Base-by-base conservation (phyloP, 2,888 invertebrate genomes). In the Drepana falcataria region DNA sequence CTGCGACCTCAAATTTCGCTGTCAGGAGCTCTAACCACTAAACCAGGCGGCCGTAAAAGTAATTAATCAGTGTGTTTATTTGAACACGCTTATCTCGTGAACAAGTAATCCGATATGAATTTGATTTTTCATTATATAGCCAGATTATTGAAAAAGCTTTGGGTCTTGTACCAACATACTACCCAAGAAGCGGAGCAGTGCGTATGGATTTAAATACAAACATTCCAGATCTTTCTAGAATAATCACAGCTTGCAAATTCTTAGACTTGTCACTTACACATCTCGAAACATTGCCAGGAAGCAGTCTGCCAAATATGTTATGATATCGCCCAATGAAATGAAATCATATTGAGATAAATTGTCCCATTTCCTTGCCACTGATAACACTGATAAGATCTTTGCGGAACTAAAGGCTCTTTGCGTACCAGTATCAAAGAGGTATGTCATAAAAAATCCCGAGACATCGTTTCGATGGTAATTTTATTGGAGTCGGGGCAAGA, bases 391-490 rank as follows among this genome's bases (percentile, higher is more conserved):
- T 44, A 44, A 44, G 9, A 44, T 44, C 44, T 44, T 44, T 9
- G 1, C 44, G 1, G 44, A 9, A 44, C 7, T 9, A 9, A 44
- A 44, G 6, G 9, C 44, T 6, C 33, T 21, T 47, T 47, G 9
- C 47, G 4, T 47, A 4, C n/a, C 47, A 47, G n/a, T 47, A 21
- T 21, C 47, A 21, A 35, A 3, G 49, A 2, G 33, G 33, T 21
- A 4, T 34, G 51, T 40, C 41, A 34, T 51, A 33, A 51, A 41
- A 34, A 51, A 40, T 5, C 7, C 51, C 5, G 40, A 41, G 40
- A 7, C 7, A 21, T 41, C 51, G 40, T 51, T 51, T 40, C 51
- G 2, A 51, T 51, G 51, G 35, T 68, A 68, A 68, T 68, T 67
- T 59, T 48, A 53, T 53, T 56, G 55, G 55, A 55, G 60, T 61